These are phyloP conservation scores for Natator depressus DNA, from an alignment of 2,113 vertebrate genomes.

Conservation along the genomic window DNA sequence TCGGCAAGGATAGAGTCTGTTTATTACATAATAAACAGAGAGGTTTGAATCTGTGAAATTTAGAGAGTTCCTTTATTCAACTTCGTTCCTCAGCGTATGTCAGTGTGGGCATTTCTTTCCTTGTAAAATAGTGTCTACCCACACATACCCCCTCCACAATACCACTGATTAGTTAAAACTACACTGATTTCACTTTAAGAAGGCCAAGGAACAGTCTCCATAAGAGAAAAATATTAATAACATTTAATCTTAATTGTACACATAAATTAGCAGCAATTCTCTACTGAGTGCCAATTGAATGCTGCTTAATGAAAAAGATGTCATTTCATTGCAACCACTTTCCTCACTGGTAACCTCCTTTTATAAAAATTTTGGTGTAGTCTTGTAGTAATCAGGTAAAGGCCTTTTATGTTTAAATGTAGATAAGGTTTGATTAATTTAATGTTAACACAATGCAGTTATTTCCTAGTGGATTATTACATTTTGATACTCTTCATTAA, in stretches of 20 bases:
- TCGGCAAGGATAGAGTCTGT: background rate
- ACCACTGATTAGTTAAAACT: constrained; percentile 53
- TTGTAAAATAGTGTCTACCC: constrained; percentile 30
- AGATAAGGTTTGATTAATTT: constrained; percentile 60
- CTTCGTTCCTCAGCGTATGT: constrained; percentile 24
- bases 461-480: constrained; percentile 71
- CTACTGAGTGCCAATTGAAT: constrained; percentile 32
- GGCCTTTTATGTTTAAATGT: constrained; percentile 18
- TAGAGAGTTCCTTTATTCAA: constrained; percentile 17
- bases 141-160: constrained; percentile 54
- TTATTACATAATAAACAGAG: constrained; percentile 3
- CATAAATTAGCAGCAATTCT: constrained; percentile 47
- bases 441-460: constrained; percentile 56
- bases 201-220: constrained; percentile 51
- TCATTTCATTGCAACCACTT: background rate
- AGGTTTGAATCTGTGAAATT: constrained; percentile 37
- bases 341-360: background rate
- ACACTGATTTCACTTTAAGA: constrained; percentile 55
- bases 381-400: constrained; percentile 49
- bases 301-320: background rate
- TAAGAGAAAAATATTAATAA: constrained; percentile 36
- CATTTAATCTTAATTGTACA: constrained; percentile 19
- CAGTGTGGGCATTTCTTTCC: constrained; percentile 54
- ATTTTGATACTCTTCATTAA: constrained; percentile 71
- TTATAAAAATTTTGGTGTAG: background rate